Evolutionary conservation across 2,888 invertebrate genomes (phyloP).

Genomic region (Laothoe populi): DNA sequence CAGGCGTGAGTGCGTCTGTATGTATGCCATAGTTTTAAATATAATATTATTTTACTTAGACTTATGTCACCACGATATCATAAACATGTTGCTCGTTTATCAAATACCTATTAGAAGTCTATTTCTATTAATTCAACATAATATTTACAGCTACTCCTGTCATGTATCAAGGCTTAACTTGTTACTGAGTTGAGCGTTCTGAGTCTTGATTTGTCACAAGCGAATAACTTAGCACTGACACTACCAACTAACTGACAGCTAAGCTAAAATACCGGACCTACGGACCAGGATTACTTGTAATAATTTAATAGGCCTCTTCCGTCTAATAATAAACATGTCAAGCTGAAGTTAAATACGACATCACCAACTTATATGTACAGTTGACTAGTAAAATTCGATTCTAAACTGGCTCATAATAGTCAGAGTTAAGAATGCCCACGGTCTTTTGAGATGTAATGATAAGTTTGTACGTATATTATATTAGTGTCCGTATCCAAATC

Average conservation of each 20-base stretch:
- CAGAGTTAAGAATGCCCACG: conserved; percentile 34
- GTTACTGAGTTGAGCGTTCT: conserved; percentile 61
- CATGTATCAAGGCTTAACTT: conserved; percentile 42
- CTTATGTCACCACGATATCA: too few relatives aligned
- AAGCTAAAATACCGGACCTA: conserved; percentile 73
- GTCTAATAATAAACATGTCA: conserved; percentile 82
- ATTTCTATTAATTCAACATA: not conserved
- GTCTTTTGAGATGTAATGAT: conserved; percentile 30
- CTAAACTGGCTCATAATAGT: conserved; percentile 1
- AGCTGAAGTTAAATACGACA: conserved; percentile 71
- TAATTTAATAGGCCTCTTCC: conserved; percentile 81
- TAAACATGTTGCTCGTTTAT: not conserved
- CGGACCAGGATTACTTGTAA: conserved; percentile 74
- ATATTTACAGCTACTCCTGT: conserved; percentile 31
- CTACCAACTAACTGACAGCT: conserved; percentile 60
- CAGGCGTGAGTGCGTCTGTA: too few relatives aligned
- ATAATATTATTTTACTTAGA: too few relatives aligned
- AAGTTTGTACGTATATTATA: conserved; percentile 62
- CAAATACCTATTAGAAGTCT: not conserved
- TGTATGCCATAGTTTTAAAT: too few relatives aligned
- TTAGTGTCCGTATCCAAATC: conserved; percentile 74
- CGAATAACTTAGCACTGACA: conserved; percentile 63
- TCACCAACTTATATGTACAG: conserved; percentile 50
- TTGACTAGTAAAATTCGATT: conserved; percentile 24
- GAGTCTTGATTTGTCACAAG: conserved; percentile 63